Base-by-base conservation (phyloP, 2,888 invertebrate species). In the Cheilosia variabilis region DNA sequence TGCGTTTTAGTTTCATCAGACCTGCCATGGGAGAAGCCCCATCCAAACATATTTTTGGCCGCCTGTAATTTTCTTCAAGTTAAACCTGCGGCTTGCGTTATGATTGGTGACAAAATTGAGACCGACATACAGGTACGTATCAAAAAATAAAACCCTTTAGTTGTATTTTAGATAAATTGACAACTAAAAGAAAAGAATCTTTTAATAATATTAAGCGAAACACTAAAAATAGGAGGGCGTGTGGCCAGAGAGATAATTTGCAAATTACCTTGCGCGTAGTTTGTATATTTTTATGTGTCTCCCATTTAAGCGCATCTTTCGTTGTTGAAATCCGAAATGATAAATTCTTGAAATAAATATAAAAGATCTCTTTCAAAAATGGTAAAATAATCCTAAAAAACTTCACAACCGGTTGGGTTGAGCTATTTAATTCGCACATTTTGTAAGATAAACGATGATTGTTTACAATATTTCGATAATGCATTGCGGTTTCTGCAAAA, bases 21-120 rank as follows among this genome's bases (percentile, higher is more conserved):
- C 93, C 93, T 96, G 89, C 96, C 96, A 3, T 97, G 96, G 95
- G 97, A 97, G 93, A 97, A 97, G 92, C 97, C 97, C 0, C 94
- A 96, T 91, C 94, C 95, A 88, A 94, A 95, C 90, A 97, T 97
- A 92, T 97, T 97, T 92, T 94, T 95, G 88, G 95, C 96, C 89
- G 97, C 97, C 37, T 97, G 96, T 93, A 94, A 95, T 90, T 94
- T 94, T 90, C 94, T 97, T 76, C 94, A 94, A 87, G 96, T 97
- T 22, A 94, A 95, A 90, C 96, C 97, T 0, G 93, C 94, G 72
- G 94, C 95, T 88, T 97, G 97, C 92, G 94, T 96, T 89, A 97
- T 97, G 97, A 95, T 97, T 89, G 97, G 97, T 58, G 97, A 97
- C 91, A 97, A 96, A 91, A 92, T 97, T 88, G 97, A 97, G 91